Percentiles rank a stretch among this genome's conserved stretches.
Conservation (phyloP, 2,113 vertebrate genomes). For the Oreotrochilus melanogaster region DNA sequence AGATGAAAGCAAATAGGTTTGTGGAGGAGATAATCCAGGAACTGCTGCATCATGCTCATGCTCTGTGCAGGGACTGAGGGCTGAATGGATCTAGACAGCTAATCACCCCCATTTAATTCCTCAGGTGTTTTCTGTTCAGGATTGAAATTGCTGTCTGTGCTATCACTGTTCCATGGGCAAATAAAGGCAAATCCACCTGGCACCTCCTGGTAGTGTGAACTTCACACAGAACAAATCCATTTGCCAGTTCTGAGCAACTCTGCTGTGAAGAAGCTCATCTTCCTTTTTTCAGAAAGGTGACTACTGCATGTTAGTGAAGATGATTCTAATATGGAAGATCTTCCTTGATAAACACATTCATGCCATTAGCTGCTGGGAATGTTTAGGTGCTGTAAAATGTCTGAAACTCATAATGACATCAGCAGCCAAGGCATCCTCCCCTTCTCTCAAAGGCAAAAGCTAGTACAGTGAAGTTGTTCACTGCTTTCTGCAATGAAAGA, state of each 20-base stretch:
- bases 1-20: not conserved
- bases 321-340: not conserved
- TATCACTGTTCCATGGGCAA: not conserved
- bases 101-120: not conserved
- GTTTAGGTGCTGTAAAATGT: not conserved
- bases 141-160: not conserved
- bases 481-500: not conserved
- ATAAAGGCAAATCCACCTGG: not conserved
- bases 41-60: not conserved
- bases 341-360: accelerated
- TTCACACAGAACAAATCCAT: not conserved
- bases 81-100: not conserved
- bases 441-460: not conserved
- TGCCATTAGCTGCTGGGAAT: not conserved
- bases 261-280: not conserved
- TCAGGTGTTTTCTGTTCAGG: not conserved
- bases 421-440: not conserved
- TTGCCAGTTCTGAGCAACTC: not conserved
- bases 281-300: not conserved
- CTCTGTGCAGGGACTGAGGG: not conserved
- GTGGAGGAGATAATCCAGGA: constrained; percentile 6
- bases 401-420: not conserved
- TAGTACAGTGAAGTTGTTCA: not conserved
- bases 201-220: not conserved
- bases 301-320: not conserved